These are phyloP conservation scores for Aphidius colemani DNA, from an alignment of 2,888 invertebrate genomes.

Conservation along the genomic window DNA sequence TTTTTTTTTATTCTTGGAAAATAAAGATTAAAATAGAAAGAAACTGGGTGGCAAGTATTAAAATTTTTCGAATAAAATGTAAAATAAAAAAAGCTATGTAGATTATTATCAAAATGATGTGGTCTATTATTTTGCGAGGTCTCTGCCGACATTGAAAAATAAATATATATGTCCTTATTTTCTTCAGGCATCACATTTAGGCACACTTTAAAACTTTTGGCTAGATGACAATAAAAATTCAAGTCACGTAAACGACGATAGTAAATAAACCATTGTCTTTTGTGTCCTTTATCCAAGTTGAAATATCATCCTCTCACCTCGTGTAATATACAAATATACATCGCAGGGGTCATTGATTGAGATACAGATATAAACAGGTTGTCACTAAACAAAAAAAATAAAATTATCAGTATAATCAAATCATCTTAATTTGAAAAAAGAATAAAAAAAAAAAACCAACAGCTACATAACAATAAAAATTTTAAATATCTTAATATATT, in stretches of 20 bases:
- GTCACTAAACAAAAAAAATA: constrained; percentile 15
- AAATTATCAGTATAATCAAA: background rate
- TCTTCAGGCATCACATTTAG: background rate
- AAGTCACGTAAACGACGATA: constrained; percentile 38
- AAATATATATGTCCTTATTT: background rate
- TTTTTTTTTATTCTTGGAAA: background rate
- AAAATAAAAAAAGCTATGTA: constrained; percentile 13
- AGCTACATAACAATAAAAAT: background rate
- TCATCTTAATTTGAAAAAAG: background rate
- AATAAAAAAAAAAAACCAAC: background rate
- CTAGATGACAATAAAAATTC: constrained; percentile 36
- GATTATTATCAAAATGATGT: constrained; percentile 16
- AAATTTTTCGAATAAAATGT: constrained; percentile 11
- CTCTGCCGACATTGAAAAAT: constrained; percentile 1
- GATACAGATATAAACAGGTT: constrained; percentile 12
- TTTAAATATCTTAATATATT: background rate
- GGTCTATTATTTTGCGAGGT: constrained; percentile 15
- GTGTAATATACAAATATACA: constrained; percentile 1
- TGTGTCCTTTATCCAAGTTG: constrained; percentile 24
- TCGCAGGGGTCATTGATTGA: constrained; percentile 37
- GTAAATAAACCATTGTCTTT: constrained; percentile 44
- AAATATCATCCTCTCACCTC: constrained; percentile 39
- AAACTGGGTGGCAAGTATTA: constrained; percentile 6
- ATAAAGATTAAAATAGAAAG: background rate
- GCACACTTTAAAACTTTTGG: constrained; percentile 1